Evolutionary conservation across 2,113 vertebrate species (phyloP), one percentile per base, ranked within the genome.

Genomic region (Oxyura jamaicensis): DNA sequence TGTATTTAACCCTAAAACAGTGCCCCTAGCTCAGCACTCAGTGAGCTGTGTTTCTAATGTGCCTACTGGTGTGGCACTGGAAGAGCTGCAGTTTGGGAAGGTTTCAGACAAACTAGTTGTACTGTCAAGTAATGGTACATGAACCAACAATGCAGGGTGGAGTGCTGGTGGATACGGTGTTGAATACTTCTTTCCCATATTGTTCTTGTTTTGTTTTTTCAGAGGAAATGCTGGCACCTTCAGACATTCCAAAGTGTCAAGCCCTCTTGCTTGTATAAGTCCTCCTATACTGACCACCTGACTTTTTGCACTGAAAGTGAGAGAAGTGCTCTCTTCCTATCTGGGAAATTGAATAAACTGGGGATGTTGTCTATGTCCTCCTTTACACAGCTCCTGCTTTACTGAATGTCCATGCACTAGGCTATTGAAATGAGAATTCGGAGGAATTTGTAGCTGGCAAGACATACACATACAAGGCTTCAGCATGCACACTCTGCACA

Each of bases 91-190:
- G 25, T 17, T 59, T 31, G 22, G 28, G 25, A 41, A 60, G 48
- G 10, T 33, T 91, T 88, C 42, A 58, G 55, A 36, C 22, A 66
- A 84, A 56, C 9, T 20, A 2, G 1, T 19, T 12, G 46, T 79
- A 55, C 3, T 2, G 8, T 28, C 44, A 55, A 31, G 6, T 28
- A 88, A 50, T 1, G 0, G 29, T 7, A 35, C 29, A 66, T 50
- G 18, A 88, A 60, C 42, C 19, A 65, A 13, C 2, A 69, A 6
- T 3, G 7, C 23, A 77, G 36, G 6, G 11, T 56, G 81, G 65
- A 78, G 44, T 4, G 0, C 7, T 68, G 13, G 5, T 42, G 17
- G 11, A 2, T 16, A 23, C 0, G 0, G 2, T 56, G 79, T 39
- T 52, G 19, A 56, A 35, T 8, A 8, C 8, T 75, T 72, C 42